Evolutionary conservation across 2,797 vertebrate species (phyloP).

Genomic region (Lemur catta): DNA sequence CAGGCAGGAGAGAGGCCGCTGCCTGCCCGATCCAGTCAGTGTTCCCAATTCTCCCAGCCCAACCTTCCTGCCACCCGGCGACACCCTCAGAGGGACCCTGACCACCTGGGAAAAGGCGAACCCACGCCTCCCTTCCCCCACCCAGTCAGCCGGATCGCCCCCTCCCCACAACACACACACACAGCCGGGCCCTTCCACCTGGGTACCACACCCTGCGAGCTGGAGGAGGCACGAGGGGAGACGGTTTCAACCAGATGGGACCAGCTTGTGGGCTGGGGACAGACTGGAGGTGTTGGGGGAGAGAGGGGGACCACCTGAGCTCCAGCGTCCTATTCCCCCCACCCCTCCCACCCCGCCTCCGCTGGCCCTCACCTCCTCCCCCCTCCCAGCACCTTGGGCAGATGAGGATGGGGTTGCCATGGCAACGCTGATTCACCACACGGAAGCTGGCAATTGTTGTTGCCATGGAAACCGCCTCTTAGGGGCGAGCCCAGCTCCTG

Average conservation of each 20-base stretch:
- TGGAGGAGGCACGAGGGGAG: not conserved
- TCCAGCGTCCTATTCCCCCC: not conserved
- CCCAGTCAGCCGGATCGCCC: not conserved
- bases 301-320: slow-evolving; percentile 36
- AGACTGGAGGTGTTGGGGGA: not conserved
- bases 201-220: slow-evolving; percentile 59
- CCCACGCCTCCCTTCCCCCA: not conserved
- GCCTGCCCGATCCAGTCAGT: not conserved
- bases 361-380: slow-evolving; percentile 71
- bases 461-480: slow-evolving; percentile 86
- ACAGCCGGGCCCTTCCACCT: not conserved
- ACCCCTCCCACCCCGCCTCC: slow-evolving; percentile 61
- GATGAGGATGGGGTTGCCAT: slow-evolving; percentile 83
- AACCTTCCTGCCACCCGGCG: not conserved
- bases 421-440: slow-evolving; percentile 86
- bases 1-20: not conserved
- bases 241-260: not conserved
- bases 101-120: not conserved
- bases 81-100: not conserved
- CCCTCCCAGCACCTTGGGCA: slow-evolving; percentile 83
- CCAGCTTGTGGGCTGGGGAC: not conserved
- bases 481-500: slow-evolving; percentile 82
- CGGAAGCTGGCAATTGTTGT: slow-evolving; percentile 88
- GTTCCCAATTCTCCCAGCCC: not conserved
- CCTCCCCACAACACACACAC: not conserved